phyloP scores from a whole-genome alignment of 2,888 invertebrate genomes.

The Cheilosia grossa region DNA sequence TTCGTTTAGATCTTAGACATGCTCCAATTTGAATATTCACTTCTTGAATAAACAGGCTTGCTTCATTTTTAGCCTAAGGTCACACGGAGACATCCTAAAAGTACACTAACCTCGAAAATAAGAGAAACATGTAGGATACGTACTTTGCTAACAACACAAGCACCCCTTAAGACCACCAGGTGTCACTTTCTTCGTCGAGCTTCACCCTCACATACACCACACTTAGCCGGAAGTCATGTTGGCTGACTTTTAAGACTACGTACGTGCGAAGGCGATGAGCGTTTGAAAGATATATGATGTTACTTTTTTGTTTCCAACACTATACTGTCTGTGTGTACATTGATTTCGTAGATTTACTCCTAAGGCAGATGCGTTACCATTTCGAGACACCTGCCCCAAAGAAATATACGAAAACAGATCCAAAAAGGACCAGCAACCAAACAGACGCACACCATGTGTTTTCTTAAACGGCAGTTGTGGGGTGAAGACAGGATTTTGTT shows the following conservation, averaged over 20 bases:
- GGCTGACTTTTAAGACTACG: constrained; percentile 1
- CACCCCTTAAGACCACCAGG: constrained; percentile 29
- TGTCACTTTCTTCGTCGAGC: constrained; percentile 26
- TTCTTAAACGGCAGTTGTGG: not conserved
- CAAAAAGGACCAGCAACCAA: constrained; percentile 36
- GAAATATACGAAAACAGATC: not conserved
- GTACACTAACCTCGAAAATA: constrained; percentile 32
- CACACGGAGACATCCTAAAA: constrained; percentile 14
- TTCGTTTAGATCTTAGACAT: not conserved
- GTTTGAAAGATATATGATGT: constrained; percentile 5
- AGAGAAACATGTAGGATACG: not conserved
- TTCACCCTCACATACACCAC: constrained; percentile 2
- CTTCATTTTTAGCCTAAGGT: constrained; percentile 7
- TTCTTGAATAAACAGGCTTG: not conserved
- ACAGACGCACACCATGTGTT: constrained; percentile 41
- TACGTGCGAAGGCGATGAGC: constrained; percentile 6
- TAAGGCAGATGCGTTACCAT: constrained; percentile 47
- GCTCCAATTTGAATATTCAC: not conserved
- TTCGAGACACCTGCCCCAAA: constrained; percentile 53
- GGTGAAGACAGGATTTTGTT: not conserved
- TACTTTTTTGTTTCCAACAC: not conserved
- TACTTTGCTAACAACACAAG: not conserved
- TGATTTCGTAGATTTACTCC: constrained; percentile 42
- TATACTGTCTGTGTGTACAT: not conserved
- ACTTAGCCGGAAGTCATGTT: constrained; percentile 52